phyloP scores from a whole-genome alignment of 1,140 invertebrate genomes.

The Potamilus streckersoni region DNA sequence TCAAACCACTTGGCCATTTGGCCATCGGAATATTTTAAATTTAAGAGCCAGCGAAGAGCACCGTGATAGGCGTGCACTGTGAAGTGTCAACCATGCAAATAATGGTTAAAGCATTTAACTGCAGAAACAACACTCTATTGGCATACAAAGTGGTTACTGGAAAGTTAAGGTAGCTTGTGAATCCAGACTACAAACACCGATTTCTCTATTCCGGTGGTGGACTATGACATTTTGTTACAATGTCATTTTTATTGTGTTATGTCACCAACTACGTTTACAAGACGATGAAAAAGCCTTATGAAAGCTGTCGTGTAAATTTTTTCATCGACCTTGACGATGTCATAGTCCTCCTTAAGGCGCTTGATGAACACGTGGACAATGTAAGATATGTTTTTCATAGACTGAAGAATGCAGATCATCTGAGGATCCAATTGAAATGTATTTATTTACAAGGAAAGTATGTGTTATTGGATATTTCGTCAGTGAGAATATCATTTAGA shows the following conservation, averaged over 20 bases:
- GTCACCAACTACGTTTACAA: too few relatives aligned
- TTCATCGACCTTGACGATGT: constrained; percentile 14
- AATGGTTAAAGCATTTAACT: constrained; percentile 26
- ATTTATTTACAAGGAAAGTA: constrained; percentile 5
- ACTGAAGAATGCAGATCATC: constrained; percentile 5
- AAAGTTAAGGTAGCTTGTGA: too few relatives aligned
- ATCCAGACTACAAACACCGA: too few relatives aligned
- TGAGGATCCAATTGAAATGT: constrained; percentile 14
- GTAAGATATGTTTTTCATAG: constrained; percentile 7
- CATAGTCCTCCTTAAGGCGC: neutral
- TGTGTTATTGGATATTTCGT: constrained; percentile 15
- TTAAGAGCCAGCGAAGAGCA: constrained; percentile 21
- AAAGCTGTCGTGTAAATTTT: too few relatives aligned
- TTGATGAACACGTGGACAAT: constrained; percentile 2
- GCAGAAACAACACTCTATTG: neutral
- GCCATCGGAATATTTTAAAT: constrained; percentile 16
- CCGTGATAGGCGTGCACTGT: constrained; percentile 24
- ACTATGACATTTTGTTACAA: too few relatives aligned
- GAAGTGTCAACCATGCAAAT: constrained; percentile 10
- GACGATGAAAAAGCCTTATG: too few relatives aligned
- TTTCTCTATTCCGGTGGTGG: too few relatives aligned
- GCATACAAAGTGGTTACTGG: too few relatives aligned
- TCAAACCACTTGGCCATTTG: constrained; percentile 28
- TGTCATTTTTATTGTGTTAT: too few relatives aligned
- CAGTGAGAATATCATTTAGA: constrained; percentile 1